Conservation (phyloP, 2,797 vertebrate genomes). For the Epinephelus coioides region DNA sequence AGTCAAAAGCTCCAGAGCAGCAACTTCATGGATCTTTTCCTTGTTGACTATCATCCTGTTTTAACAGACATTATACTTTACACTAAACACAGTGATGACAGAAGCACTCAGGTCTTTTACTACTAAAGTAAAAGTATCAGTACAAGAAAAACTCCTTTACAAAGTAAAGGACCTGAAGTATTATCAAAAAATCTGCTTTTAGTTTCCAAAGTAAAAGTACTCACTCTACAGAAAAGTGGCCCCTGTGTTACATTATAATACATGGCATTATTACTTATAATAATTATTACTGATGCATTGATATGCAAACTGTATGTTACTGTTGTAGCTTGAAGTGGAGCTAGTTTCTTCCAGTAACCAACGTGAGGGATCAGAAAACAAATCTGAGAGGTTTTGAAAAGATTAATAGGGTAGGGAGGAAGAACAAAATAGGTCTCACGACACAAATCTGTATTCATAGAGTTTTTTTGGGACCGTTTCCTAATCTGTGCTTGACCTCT, state of each 20-base stretch:
- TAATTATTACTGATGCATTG: not conserved
- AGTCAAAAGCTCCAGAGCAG: not conserved
- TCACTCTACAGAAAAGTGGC: not conserved
- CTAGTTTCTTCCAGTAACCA: not conserved
- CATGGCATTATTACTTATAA: not conserved
- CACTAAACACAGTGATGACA: not conserved
- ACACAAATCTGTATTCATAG: not conserved
- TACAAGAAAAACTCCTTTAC: not conserved
- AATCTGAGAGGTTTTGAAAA: not conserved
- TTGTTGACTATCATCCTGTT: not conserved
- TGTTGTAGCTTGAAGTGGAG: not conserved
- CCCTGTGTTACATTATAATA: not conserved
- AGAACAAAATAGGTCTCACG: not conserved
- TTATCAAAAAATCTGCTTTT: not conserved
- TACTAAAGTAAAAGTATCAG: too few relatives aligned
- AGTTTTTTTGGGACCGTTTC: too few relatives aligned
- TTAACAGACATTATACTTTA: not conserved
- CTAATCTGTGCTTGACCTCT: not conserved
- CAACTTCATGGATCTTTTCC: not conserved
- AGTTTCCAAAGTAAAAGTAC: not conserved
- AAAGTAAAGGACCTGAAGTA: not conserved
- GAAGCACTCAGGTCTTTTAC: not conserved
- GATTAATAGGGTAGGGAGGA: not conserved
- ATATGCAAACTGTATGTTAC: not conserved
- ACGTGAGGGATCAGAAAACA: too few relatives aligned